A percentile compares a stretch with the other conserved stretches of the same genome.
These are phyloP conservation scores for Eueremaeus valkanovi DNA, from an alignment of 2,888 invertebrate genomes.

Conservation along the genomic window DNA sequence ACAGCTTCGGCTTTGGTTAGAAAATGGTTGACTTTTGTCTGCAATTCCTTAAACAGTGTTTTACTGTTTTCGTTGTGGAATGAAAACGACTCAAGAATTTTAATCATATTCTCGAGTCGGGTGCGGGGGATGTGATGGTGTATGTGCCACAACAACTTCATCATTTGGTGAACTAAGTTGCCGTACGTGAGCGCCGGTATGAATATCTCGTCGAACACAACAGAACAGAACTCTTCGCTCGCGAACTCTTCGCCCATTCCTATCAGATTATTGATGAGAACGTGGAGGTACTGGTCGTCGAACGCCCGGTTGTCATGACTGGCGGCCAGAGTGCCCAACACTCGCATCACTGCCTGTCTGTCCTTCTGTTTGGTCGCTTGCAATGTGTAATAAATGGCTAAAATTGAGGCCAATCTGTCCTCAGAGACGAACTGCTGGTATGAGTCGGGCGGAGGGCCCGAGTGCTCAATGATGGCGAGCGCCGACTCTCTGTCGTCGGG, in stretches of 20 bases:
- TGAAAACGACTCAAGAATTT: constrained; percentile 25
- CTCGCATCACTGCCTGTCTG: constrained; percentile 72
- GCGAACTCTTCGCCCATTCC: constrained; percentile 87
- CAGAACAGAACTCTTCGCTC: constrained; percentile 89
- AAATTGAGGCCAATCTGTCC: constrained; percentile 81
- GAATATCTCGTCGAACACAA: constrained; percentile 91
- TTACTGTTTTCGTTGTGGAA: constrained; percentile 27
- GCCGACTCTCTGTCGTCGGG: constrained; percentile 91
- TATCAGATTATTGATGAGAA: constrained; percentile 75
- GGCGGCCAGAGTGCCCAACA: constrained; percentile 81
- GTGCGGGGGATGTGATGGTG: constrained; percentile 75
- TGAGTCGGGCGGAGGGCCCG: constrained; percentile 86
- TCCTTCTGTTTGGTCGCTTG: constrained; percentile 74
- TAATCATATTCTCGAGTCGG: constrained; percentile 60
- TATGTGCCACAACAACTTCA: constrained; percentile 85
- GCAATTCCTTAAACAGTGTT: constrained; percentile 17
- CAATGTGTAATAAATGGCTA: constrained; percentile 91
- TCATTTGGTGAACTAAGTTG: constrained; percentile 83
- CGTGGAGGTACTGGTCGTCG: constrained; percentile 91
- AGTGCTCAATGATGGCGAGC: constrained; percentile 86
- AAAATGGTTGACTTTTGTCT: constrained; percentile 33
- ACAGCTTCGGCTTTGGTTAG: not conserved
- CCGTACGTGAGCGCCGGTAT: constrained; percentile 82
- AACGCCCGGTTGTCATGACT: constrained; percentile 88
- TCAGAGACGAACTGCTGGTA: constrained; percentile 88